Evolutionary conservation across 2,888 invertebrate species (phyloP).

Genomic region (Pterobdella sp.): DNA sequence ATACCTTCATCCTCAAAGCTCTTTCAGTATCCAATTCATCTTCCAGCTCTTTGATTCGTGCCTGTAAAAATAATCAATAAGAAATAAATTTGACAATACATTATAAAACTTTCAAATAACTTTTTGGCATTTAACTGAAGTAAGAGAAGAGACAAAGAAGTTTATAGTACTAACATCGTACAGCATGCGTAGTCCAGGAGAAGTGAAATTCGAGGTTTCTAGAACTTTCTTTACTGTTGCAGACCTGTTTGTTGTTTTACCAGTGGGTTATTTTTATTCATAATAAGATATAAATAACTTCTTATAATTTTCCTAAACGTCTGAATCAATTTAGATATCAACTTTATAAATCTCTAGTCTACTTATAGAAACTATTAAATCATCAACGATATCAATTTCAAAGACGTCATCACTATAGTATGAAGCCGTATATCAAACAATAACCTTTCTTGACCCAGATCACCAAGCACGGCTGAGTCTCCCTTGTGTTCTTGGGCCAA

Average conservation of each 20-base stretch:
- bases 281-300: no score
- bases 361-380: no score
- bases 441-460: background rate
- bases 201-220: conserved; percentile 32
- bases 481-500: background rate
- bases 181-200: conserved; percentile 45
- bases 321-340: background rate
- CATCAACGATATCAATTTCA: background rate
- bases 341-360: background rate
- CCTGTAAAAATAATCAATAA: conserved; percentile 46
- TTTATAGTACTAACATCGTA: conserved; percentile 43
- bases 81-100: background rate
- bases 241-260: no score
- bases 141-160: background rate
- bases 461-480: background rate
- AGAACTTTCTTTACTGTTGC: conserved; percentile 22
- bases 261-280: no score
- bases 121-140: background rate
- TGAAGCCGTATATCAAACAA: background rate
- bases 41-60: conserved; percentile 93
- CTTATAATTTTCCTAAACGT: background rate
- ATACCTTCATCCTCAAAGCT: conserved; percentile 85
- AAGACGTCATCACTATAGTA: background rate
- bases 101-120: background rate
- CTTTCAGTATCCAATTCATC: conserved; percentile 99